Conservation (phyloP, 2,888 invertebrate species). For the Ormyrus thymus region DNA sequence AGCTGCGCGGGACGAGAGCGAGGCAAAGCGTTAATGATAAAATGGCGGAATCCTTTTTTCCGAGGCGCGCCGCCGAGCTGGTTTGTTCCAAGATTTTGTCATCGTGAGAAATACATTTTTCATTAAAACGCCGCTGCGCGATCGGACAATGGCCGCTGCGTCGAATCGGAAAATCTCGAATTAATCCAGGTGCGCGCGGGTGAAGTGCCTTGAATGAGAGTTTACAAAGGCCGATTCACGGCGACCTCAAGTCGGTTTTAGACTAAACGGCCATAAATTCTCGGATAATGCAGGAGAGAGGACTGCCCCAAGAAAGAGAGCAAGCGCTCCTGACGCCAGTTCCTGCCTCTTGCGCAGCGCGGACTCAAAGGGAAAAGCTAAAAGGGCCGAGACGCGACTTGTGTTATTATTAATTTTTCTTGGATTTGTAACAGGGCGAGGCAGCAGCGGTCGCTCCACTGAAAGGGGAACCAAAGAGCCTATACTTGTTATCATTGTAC, state of each 20-base stretch:
- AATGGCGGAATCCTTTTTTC: constrained; percentile 4
- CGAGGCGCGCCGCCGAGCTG: neutral
- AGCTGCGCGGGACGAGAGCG: neutral
- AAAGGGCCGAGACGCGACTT: constrained; percentile 23
- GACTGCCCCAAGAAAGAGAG: constrained; percentile 28
- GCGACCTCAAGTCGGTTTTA: constrained; percentile 39
- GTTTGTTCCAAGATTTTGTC: constrained; percentile 10
- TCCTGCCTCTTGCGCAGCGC: neutral
- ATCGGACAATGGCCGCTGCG: constrained; percentile 27
- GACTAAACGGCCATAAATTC: constrained; percentile 55
- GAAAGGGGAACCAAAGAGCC: constrained; percentile 25
- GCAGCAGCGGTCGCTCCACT: neutral
- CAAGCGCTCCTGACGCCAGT: constrained; percentile 35
- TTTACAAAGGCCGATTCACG: constrained; percentile 43
- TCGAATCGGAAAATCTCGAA: constrained; percentile 56
- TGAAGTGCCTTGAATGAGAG: constrained; percentile 24
- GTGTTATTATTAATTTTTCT: constrained; percentile 53
- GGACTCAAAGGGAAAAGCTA: constrained; percentile 41
- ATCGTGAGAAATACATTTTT: constrained; percentile 28
- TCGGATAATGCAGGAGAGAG: constrained; percentile 47
- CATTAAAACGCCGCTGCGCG: constrained; percentile 12
- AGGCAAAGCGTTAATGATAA: constrained; percentile 34
- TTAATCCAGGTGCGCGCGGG: constrained; percentile 50
- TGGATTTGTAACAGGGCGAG: constrained; percentile 32
- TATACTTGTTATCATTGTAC: neutral